Evolutionary conservation across 2,113 vertebrate species (phyloP), one percentile per base, ranked within the genome.

Genomic region (Sebastes schlegelii): DNA sequence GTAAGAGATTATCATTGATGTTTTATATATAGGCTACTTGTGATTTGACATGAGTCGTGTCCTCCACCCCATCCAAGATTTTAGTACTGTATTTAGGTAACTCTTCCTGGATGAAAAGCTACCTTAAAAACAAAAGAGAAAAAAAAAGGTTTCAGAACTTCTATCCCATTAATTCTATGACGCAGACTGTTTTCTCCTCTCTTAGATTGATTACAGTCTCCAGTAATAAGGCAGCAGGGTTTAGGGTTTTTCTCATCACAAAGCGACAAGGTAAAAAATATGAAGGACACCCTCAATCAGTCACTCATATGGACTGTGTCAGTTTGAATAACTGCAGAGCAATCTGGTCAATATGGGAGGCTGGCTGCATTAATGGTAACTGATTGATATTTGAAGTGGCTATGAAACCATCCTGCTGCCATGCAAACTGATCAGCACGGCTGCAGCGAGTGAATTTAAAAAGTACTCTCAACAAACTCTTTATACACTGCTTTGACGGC

Each of bases 241-340:
- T 85, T 57, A 26, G 26, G 82, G 58, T 71, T 82, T 83, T 80
- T 86, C 83, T 86, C 87, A 64, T 78, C 75, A 64, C 73, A 86
- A 55, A 72, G 40, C 10, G 73, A 83, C 82, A 85, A 79, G 73
- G 51, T 70, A 77, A 80, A 77, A 89, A 80, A 83, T 79, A 83
- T 74, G 70, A 85, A 74, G 69, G 79, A 85, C 66, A 63, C 58
- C 63, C 60, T 83, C 79, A 75, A 80, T 91, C 84, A 80, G 75
- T 86, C 90, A 73, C 81, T 88, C 40, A 66, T 78, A 73, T 86
- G 81, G 86, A 84, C 78, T 79, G 71, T 91, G 90, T 89, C 88
- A 85, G 75, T 85, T 78, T 89, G 69, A 86, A 79, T 90, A 88
- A 81, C 51, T 80, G 84, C 83, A 58, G 43, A 69, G 81, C 55